phyloP scores from a whole-genome alignment of 1,140 invertebrate genomes.

The Mizuhopecten yessoensis region DNA sequence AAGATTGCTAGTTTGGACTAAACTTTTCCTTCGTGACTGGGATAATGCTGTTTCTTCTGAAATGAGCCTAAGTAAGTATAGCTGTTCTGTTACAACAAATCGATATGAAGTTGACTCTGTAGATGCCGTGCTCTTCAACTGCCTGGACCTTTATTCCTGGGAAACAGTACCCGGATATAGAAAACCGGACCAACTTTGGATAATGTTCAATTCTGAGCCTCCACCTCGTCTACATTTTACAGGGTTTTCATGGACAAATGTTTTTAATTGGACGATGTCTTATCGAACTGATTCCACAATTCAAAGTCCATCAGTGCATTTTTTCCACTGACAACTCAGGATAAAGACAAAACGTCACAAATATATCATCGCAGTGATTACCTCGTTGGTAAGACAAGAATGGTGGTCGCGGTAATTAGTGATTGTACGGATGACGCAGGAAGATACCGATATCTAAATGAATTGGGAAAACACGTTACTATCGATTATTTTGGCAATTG shows the following conservation, averaged over 20 bases:
- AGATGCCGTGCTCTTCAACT: slow-evolving; percentile 55
- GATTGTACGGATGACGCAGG: slow-evolving; percentile 86
- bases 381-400: slow-evolving; percentile 62
- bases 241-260: not conserved
- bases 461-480: slow-evolving; percentile 85
- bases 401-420: slow-evolving; percentile 87
- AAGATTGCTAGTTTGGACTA: not conserved
- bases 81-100: slow-evolving; percentile 41
- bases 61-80: not conserved
- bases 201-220: slow-evolving; percentile 48
- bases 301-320: not conserved
- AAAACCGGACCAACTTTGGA: slow-evolving; percentile 53
- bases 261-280: slow-evolving; percentile 50
- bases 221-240: slow-evolving; percentile 45
- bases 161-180: slow-evolving; percentile 47
- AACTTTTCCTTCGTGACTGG: not conserved
- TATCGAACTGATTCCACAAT: slow-evolving; percentile 48
- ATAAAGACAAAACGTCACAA: not conserved
- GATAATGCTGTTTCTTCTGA: not conserved
- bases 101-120: slow-evolving; percentile 27
- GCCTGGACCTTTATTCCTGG: slow-evolving; percentile 53
- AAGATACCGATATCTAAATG: slow-evolving; percentile 85
- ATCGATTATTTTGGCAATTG: slow-evolving; percentile 87
- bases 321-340: not conserved
- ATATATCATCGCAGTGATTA: not conserved